These are phyloP conservation scores for Alligator mississippiensis DNA, from an alignment of 2,113 vertebrate species.

Conservation along the genomic window DNA sequence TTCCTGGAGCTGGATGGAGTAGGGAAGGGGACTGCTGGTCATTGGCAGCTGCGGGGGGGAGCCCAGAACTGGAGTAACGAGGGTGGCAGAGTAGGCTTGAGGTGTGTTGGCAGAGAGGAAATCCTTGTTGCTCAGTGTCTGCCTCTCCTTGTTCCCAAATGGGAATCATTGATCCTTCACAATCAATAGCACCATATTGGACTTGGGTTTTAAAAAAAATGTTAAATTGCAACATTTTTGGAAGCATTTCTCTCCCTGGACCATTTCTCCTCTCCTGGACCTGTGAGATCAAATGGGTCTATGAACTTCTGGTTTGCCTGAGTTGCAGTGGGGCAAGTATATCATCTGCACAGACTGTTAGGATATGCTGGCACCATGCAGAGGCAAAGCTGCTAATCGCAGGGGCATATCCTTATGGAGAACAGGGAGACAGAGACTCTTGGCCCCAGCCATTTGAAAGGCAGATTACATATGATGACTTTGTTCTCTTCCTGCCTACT, in stretches of 20 bases:
- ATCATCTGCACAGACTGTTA: fast-evolving
- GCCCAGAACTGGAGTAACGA: background rate
- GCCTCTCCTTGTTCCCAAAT: background rate
- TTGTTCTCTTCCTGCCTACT: background rate
- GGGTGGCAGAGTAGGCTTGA: background rate
- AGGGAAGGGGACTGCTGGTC: background rate
- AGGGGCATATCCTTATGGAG: background rate
- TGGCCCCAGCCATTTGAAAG: background rate
- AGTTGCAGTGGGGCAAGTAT: background rate
- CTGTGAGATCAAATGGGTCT: background rate
- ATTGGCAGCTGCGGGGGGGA: background rate
- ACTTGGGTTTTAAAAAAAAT: background rate
- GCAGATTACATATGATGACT: background rate
- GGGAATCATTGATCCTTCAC: background rate
- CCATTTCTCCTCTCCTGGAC: background rate
- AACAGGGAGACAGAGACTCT: background rate
- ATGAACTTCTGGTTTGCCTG: background rate
- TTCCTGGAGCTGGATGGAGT: background rate
- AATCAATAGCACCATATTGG: background rate
- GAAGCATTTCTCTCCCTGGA: background rate
- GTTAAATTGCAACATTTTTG: background rate
- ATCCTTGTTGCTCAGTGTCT: background rate
- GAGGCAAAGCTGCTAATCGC: background rate
- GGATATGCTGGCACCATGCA: fast-evolving
- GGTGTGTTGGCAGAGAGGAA: background rate